Evolutionary conservation across 2,888 invertebrate genomes (phyloP).

Genomic region (Plagodis pulveraria): DNA sequence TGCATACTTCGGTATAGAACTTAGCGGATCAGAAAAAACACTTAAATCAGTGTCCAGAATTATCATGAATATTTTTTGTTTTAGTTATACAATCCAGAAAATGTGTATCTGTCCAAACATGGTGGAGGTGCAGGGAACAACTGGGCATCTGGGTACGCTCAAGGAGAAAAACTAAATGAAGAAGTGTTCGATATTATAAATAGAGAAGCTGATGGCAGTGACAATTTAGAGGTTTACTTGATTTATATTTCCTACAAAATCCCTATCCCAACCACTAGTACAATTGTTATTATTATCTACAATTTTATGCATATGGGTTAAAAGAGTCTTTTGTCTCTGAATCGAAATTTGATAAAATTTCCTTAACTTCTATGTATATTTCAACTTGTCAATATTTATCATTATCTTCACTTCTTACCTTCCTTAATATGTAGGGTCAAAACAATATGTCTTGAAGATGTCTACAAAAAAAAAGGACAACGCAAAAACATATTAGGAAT

Average conservation of each 20-base stretch:
- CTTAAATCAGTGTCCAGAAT: too few relatives aligned
- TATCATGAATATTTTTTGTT: conserved; percentile 38
- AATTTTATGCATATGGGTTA: too few relatives aligned
- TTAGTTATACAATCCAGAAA: conserved; percentile 98
- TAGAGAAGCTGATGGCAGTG: conserved; percentile 99
- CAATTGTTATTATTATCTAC: too few relatives aligned
- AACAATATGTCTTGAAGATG: too few relatives aligned
- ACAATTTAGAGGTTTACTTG: conserved; percentile 93
- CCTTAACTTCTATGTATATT: too few relatives aligned
- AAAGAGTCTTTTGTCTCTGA: neutral
- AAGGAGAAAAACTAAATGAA: conserved; percentile 96
- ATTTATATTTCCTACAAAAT: neutral
- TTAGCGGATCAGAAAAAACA: too few relatives aligned
- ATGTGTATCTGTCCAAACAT: conserved; percentile 97
- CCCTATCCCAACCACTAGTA: neutral
- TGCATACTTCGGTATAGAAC: too few relatives aligned
- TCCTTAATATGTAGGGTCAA: too few relatives aligned
- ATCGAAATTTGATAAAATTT: neutral
- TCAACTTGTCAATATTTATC: too few relatives aligned
- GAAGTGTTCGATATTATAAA: conserved; percentile 99
- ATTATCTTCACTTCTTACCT: too few relatives aligned
- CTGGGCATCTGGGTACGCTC: conserved; percentile 98
- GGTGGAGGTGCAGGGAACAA: conserved; percentile 99
- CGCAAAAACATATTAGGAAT: too few relatives aligned
- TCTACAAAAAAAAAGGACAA: too few relatives aligned